These are phyloP conservation scores for Diadumene lineata DNA, from an alignment of 92 coral and sea anemone genomes.

Conservation along the genomic window DNA sequence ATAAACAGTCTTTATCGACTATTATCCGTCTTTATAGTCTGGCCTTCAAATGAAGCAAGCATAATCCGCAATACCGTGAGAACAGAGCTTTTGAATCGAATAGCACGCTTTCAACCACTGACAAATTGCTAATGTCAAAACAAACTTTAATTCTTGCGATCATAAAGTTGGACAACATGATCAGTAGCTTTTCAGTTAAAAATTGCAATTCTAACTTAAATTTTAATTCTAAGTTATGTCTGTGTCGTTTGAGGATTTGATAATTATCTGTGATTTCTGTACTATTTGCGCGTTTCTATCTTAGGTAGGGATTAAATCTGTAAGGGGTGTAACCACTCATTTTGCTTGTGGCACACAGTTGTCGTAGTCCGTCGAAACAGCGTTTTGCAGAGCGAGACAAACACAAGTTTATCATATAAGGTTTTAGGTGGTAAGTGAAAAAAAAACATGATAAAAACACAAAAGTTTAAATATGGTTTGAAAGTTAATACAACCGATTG, in stretches of 20 bases:
- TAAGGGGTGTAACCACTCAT: slow-evolving; percentile 1
- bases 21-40: too few relatives aligned
- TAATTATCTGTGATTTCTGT: background rate
- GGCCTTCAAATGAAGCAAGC: too few relatives aligned
- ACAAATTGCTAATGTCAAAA: background rate
- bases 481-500: too few relatives aligned
- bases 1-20: too few relatives aligned
- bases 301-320: background rate
- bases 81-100: too few relatives aligned
- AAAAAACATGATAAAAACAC: too few relatives aligned
- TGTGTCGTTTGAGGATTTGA: background rate
- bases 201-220: too few relatives aligned
- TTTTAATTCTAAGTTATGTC: background rate
- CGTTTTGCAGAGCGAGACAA: background rate
- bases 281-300: background rate
- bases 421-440: background rate
- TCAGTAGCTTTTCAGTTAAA: too few relatives aligned
- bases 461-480: too few relatives aligned
- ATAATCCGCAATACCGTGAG: too few relatives aligned
- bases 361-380: background rate
- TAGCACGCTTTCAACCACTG: background rate
- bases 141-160: background rate
- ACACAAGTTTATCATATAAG: background rate
- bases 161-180: background rate
- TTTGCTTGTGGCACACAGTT: background rate